These are phyloP conservation scores for Heliconius congener DNA, from an alignment of 1,140 invertebrate species.

Conservation along the genomic window DNA sequence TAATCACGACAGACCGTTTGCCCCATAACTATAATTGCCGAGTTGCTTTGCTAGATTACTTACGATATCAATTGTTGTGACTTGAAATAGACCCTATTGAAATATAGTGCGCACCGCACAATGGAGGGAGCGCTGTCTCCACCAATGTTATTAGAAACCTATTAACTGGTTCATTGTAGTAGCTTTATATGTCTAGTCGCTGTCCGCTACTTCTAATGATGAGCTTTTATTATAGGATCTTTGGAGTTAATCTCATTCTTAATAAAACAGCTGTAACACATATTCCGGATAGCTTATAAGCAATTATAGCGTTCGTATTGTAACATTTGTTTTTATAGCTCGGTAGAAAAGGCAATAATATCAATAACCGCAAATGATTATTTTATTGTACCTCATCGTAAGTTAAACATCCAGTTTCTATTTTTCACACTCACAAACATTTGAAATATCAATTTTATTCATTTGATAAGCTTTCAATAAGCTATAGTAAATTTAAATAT, in stretches of 20 bases:
- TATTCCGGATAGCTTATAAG: conserved; percentile 6
- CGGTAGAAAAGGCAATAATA: background rate
- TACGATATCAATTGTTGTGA: conserved; percentile 64
- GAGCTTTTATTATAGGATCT: conserved; percentile 13
- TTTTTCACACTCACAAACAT: background rate
- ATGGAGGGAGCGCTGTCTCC: conserved; percentile 6
- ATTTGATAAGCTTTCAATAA: background rate
- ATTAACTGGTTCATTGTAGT: conserved; percentile 31
- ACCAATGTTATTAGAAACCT: conserved; percentile 30
- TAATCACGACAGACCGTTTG: conserved; percentile 64
- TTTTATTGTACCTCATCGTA: background rate
- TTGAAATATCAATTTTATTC: background rate
- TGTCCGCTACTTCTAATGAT: conserved; percentile 10
- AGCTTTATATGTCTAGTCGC: conserved; percentile 9
- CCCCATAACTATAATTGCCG: conserved; percentile 63
- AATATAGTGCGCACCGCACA: conserved; percentile 28
- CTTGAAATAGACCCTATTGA: conserved; percentile 35
- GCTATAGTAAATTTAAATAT: background rate
- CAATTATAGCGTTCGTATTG: conserved; percentile 13
- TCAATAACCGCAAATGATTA: background rate
- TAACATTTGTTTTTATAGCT: background rate
- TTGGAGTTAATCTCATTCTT: conserved; percentile 7
- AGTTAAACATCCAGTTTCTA: background rate
- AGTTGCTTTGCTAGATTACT: conserved; percentile 55
- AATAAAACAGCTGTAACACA: conserved; percentile 16